phyloP scores from a whole-genome alignment of 1,140 invertebrate genomes.

The Conopomorpha cramerella region DNA sequence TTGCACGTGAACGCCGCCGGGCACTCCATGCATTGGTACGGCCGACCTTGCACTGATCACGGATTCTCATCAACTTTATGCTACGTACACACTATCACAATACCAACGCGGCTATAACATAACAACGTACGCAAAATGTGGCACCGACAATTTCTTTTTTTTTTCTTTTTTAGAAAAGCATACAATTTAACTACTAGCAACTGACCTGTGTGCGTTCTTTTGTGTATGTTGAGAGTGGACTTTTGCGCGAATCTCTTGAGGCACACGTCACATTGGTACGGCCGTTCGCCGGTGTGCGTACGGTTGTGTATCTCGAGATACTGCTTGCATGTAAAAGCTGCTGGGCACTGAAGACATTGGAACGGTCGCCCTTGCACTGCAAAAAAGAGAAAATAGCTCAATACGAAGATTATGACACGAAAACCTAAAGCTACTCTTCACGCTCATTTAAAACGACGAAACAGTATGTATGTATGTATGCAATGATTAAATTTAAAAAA shows the following conservation, averaged over 20 bases:
- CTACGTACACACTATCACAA: too few relatives aligned
- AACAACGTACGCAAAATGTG: too few relatives aligned
- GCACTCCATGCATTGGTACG: constrained; percentile 69
- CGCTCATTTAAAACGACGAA: too few relatives aligned
- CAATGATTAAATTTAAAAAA: too few relatives aligned
- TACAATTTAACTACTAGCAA: too few relatives aligned
- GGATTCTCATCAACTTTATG: too few relatives aligned
- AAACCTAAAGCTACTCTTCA: too few relatives aligned
- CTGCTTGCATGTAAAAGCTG: constrained; percentile 70
- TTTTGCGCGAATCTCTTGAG: constrained; percentile 59
- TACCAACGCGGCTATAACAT: too few relatives aligned
- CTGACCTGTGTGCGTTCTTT: constrained; percentile 52
- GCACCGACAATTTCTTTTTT: constrained; percentile 53
- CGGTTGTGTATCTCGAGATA: constrained; percentile 77
- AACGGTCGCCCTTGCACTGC: constrained; percentile 64
- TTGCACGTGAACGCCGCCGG: constrained; percentile 69
- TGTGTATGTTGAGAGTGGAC: constrained; percentile 54
- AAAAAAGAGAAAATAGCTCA: constrained; percentile 6
- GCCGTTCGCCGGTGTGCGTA: constrained; percentile 70
- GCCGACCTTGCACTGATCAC: constrained; percentile 55
- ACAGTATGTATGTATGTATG: too few relatives aligned
- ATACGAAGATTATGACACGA: too few relatives aligned
- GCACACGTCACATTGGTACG: constrained; percentile 56
- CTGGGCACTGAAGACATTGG: constrained; percentile 69
- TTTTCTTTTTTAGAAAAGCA: too few relatives aligned